Evolutionary conservation across 1,140 invertebrate species (phyloP), one percentile per base, ranked within the genome.

Genomic region (Patella vulgata): DNA sequence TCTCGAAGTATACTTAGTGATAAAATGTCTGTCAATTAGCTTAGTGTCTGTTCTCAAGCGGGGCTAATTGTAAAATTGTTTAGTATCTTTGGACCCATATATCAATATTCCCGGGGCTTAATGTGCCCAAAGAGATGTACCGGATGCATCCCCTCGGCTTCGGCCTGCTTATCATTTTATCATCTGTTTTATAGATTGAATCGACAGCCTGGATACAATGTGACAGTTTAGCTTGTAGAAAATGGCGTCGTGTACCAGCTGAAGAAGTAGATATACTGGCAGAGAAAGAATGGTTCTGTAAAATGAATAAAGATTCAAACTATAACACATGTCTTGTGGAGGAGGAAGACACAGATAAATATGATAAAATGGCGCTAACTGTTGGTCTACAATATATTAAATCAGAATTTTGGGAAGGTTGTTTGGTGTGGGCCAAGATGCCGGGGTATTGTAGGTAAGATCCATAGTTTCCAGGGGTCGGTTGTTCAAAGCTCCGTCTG

Each of bases 341-440:
- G 25, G 72, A 78, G 50, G 74, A 78, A 44, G 68, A 77, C 30
- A 58, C 47, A 27, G 56, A 51, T 11, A 2, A 8, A 9, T 78
- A 70, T 64, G 73, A 77, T 27, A 73, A 62, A 59, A 65, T 78
- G 30, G 74, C 74, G 0, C 67, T 59, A 19, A 73, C 58, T 27
- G 53, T 55, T 17, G 69, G 69, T 3, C 59, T 70, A 17, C 73
- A 71, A 44, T 71, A 70, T 57, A 66, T 78, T 11, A 70, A 70
- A 62, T 76, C 74, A 11, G 51, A 59, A 11, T 33, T 76, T 1
- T 43, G 55, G 28, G 63, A 60, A 25, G 74, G 76, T 1, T 39
- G 53, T 5, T 51, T 79, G 12, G 74, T 79, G 11, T 79, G 74
- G 77, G 77, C 77, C 12, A 77, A 77, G 62, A 70, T 73, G 62